Evolutionary conservation across 1,140 invertebrate species (phyloP).

Genomic region (Drosophila carrolli): DNA sequence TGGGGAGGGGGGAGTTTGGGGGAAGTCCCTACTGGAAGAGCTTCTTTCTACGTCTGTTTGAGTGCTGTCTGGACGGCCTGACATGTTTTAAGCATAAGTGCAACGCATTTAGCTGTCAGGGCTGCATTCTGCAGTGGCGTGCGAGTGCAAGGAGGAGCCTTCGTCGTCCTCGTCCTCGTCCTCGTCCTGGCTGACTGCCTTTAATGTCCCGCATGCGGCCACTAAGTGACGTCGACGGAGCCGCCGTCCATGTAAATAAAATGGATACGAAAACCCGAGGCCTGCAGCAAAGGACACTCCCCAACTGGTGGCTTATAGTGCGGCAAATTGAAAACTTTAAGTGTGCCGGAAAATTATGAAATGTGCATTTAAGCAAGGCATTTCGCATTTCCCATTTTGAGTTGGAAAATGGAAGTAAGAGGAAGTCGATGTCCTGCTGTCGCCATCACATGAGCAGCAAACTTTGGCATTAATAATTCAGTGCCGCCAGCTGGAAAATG

Average conservation of each 20-base stretch:
- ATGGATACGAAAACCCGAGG: constrained; percentile 53
- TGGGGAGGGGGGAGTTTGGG: not conserved
- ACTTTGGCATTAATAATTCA: constrained; percentile 68
- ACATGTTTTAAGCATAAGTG: constrained; percentile 83
- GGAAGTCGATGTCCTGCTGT: constrained; percentile 20
- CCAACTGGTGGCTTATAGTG: constrained; percentile 27
- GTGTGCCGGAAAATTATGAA: constrained; percentile 66
- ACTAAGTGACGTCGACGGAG: constrained; percentile 50
- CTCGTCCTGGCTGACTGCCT: constrained; percentile 60
- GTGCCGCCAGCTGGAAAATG: constrained; percentile 30
- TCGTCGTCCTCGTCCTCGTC: constrained; percentile 30
- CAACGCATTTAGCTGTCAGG: constrained; percentile 81
- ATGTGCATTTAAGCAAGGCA: constrained; percentile 51
- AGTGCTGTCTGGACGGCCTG: constrained; percentile 76
- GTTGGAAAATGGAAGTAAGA: constrained; percentile 35
- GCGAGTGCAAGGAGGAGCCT: not conserved
- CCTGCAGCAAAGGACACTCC: constrained; percentile 21
- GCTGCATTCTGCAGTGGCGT: constrained; percentile 51
- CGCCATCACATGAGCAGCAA: constrained; percentile 45
- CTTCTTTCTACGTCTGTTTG: constrained; percentile 47
- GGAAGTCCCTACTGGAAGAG: constrained; percentile 7
- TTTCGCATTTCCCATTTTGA: constrained; percentile 15
- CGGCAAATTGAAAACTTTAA: constrained; percentile 72
- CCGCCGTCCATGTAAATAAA: constrained; percentile 59
- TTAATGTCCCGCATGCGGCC: constrained; percentile 56